Conservation (phyloP, 1,140 invertebrate species). For the Rhagoletis zephyria region DNA sequence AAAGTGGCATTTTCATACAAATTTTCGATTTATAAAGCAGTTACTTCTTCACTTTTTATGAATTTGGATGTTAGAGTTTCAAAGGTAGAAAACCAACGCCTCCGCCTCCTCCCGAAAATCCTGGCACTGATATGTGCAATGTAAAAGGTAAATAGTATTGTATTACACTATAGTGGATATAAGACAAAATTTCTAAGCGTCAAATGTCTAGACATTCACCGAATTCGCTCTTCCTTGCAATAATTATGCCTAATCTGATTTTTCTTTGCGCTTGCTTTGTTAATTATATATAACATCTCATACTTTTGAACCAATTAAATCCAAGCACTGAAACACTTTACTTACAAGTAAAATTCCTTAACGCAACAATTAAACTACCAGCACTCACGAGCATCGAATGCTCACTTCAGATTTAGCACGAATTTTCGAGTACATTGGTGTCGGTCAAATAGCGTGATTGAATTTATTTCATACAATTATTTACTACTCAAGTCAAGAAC, state of each 20-base stretch:
- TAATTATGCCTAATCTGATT: background rate
- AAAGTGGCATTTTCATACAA: too few relatives aligned
- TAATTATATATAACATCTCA: background rate
- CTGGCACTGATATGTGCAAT: too few relatives aligned
- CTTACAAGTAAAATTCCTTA: background rate
- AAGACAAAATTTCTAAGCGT: background rate
- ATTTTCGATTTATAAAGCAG: too few relatives aligned
- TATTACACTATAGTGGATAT: too few relatives aligned
- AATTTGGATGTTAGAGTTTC: too few relatives aligned
- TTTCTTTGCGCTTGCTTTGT: background rate
- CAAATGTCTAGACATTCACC: background rate
- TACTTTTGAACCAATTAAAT: constrained; percentile 10
- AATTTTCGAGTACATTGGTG: background rate
- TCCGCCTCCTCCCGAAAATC: too few relatives aligned
- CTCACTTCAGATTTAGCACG: background rate
- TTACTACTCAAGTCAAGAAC: background rate
- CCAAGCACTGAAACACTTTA: background rate
- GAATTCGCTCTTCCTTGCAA: background rate
- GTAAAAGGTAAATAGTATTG: too few relatives aligned
- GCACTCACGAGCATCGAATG: background rate
- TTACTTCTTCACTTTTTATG: too few relatives aligned
- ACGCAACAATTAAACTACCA: constrained; percentile 18
- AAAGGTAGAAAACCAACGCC: too few relatives aligned
- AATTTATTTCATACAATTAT: constrained; percentile 6
- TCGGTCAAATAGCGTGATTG: constrained; percentile 25